Percentiles rank a stretch among this genome's conserved stretches.
phyloP scores from a whole-genome alignment of 2,113 vertebrate genomes.

The Mirounga angustirostris region DNA sequence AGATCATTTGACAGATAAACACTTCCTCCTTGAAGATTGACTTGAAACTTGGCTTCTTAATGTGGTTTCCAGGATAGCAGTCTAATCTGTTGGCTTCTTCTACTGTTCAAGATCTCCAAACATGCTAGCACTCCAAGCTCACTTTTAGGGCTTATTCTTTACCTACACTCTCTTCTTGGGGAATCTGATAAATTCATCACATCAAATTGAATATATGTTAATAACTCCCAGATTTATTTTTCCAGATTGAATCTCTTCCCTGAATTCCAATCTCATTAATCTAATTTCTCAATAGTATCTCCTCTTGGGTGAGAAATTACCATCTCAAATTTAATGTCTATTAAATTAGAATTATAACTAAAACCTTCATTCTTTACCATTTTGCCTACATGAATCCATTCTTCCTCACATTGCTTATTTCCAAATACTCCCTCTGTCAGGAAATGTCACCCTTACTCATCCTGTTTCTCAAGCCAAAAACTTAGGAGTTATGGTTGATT shows the following conservation, averaged over 20 bases:
- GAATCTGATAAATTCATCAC: not conserved
- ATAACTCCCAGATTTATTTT: not conserved
- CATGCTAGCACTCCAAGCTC: not conserved
- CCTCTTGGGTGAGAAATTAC: not conserved
- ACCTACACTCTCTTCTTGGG: not conserved
- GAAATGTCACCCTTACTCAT: not conserved
- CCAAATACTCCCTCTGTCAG: not conserved
- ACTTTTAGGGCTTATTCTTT: not conserved
- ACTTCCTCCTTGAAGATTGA: not conserved
- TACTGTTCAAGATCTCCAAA: not conserved
- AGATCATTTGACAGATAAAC: not conserved
- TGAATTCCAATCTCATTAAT: not conserved
- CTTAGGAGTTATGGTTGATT: not conserved
- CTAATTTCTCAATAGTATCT: not conserved
- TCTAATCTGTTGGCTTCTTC: not conserved
- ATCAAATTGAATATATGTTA: not conserved
- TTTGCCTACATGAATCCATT: not conserved
- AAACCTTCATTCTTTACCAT: not conserved
- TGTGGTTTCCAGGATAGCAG: not conserved
- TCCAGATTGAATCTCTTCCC: not conserved
- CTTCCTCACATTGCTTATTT: not conserved
- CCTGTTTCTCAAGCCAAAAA: not conserved
- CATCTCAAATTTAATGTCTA: not conserved
- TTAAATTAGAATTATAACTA: not conserved
- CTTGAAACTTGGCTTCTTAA: not conserved